phyloP scores from a whole-genome alignment of 2,113 vertebrate species.

The Lynx canadensis region DNA sequence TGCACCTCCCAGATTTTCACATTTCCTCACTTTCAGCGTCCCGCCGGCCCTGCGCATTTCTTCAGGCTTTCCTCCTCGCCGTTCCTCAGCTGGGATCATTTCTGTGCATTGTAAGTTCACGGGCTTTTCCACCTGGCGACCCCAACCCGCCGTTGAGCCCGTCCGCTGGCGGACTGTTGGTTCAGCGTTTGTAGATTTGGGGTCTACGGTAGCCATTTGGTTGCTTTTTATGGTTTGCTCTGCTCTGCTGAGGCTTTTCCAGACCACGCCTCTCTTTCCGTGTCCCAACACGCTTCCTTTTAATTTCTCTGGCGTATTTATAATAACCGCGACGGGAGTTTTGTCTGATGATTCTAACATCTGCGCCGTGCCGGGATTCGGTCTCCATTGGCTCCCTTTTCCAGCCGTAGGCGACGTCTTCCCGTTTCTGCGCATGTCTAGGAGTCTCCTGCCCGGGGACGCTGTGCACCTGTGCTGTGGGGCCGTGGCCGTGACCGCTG shows the following conservation, averaged over 20 bases:
- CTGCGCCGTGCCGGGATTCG: fast-evolving
- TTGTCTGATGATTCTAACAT: background rate
- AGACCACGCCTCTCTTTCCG: background rate
- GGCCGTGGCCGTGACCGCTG: background rate
- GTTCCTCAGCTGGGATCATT: too few relatives aligned
- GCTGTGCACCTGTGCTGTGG: background rate
- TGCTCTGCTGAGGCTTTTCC: background rate
- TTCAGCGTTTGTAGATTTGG: fast-evolving
- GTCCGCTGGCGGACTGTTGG: fast-evolving
- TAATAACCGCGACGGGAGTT: fast-evolving
- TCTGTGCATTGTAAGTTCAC: fast-evolving
- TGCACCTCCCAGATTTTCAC: background rate
- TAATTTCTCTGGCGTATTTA: background rate
- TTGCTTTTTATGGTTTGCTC: background rate
- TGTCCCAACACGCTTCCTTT: background rate
- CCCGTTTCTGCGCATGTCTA: fast-evolving
- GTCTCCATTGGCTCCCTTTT: background rate
- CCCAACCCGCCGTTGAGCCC: fast-evolving
- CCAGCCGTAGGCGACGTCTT: background rate
- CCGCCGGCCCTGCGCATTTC: fast-evolving
- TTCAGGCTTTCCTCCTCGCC: fast-evolving
- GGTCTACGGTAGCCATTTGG: fast-evolving
- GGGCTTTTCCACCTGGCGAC: background rate
- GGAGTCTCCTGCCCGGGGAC: background rate
- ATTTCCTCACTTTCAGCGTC: background rate